Evolutionary conservation across 2,797 vertebrate genomes (phyloP).

Genomic region (Spea hammondii): DNA sequence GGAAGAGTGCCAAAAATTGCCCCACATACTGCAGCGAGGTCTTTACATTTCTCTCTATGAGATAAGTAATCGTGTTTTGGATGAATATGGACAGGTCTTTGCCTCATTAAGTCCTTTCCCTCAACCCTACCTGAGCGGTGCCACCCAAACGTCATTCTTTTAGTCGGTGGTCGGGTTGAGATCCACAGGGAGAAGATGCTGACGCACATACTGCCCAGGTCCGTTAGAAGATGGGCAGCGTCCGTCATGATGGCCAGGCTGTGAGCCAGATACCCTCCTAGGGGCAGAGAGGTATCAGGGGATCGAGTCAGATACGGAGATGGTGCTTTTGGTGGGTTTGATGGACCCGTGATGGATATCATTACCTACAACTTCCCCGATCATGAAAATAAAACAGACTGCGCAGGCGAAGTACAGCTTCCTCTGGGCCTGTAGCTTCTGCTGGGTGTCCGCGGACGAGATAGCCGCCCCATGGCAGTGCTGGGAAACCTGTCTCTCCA

Average conservation of each 20-base stretch:
- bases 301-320: background rate
- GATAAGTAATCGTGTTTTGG: no score
- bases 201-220: constrained; percentile 92
- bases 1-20: background rate
- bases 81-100: no score
- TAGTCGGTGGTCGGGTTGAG: constrained; percentile 83
- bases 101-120: no score
- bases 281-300: constrained; percentile 15
- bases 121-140: constrained; percentile 90
- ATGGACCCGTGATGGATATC: fast-evolving
- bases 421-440: constrained; percentile 75
- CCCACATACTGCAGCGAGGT: background rate
- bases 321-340: no score
- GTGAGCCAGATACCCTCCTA: constrained; percentile 92
- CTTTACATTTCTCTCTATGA: no score
- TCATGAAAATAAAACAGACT: constrained; percentile 92
- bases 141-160: constrained; percentile 92
- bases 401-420: constrained; percentile 85
- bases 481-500: constrained; percentile 60
- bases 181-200: constrained; percentile 97
- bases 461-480: constrained; percentile 71
- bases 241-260: constrained; percentile 98
- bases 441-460: constrained; percentile 57
- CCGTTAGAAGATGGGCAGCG: constrained; percentile 88
- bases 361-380: constrained; percentile 89